Conservation (phyloP, 2,888 invertebrate genomes). For the Hypomecis punctinalis region DNA sequence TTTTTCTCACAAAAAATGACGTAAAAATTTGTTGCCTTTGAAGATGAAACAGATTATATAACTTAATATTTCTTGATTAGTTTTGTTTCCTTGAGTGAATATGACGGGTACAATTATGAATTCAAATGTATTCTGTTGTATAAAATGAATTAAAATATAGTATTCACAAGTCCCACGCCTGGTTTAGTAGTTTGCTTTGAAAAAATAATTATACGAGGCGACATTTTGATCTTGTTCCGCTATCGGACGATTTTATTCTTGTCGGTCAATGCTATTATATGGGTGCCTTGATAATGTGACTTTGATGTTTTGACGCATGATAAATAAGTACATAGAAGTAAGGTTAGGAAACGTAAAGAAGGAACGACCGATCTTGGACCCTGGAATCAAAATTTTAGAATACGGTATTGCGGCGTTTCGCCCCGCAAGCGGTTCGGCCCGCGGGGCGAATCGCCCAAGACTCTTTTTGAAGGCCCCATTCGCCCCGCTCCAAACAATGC, state of each 20-base stretch:
- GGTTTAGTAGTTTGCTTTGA: not conserved
- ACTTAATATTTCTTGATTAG: not conserved
- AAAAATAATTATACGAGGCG: conserved; percentile 1
- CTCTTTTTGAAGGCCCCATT: too few relatives aligned
- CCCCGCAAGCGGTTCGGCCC: too few relatives aligned
- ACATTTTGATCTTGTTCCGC: not conserved
- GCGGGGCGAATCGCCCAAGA: too few relatives aligned
- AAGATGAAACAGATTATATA: conserved; percentile 3
- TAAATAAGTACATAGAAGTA: too few relatives aligned
- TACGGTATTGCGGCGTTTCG: too few relatives aligned
- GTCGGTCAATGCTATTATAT: conserved; percentile 10
- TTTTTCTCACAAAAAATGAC: not conserved
- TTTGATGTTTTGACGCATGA: not conserved
- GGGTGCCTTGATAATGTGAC: not conserved
- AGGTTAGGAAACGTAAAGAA: too few relatives aligned
- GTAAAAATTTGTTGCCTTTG: not conserved
- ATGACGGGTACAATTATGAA: not conserved
- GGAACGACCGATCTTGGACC: too few relatives aligned
- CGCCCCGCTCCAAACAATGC: too few relatives aligned
- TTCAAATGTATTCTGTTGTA: not conserved
- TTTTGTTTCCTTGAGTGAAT: not conserved
- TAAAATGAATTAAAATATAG: not conserved
- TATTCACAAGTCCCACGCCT: not conserved
- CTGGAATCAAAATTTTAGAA: too few relatives aligned
- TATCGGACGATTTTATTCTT: conserved; percentile 5